Evolutionary conservation across 2,888 invertebrate genomes (phyloP), one percentile per base, ranked within the genome.

Genomic region (Girardia tigrina): DNA sequence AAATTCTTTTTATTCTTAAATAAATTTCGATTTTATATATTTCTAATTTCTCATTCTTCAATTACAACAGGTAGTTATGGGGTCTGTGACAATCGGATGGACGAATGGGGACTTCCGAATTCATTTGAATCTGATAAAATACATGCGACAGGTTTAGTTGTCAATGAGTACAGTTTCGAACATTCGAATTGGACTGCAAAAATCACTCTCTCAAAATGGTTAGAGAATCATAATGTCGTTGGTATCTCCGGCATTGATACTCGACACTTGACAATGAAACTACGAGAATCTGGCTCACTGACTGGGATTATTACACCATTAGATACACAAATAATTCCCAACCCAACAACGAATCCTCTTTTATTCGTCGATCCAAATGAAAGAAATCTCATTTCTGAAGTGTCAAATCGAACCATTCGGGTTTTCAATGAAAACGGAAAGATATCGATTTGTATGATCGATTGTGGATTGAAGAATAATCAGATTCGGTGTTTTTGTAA

Each of bases 401-500:
- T 78, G 12, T 75, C 77, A 4, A 42, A 73, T n/a, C 77, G 81
- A 89, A 85, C 86, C 80, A 83, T 88, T 0, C 86, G 86, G 79
- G 79, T 80, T 0, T 93, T 88, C 82, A 92, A 93, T 84, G 85
- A 87, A 1, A 83, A 84, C 0, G 93, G 92, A 0, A 86, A 86
- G 73, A 88, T 91, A 0, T 89, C 89, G 78, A 90, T 98, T 79
- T 88, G 92, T 81, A 91, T 90, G 0, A 87, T 99, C 0, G 95
- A 99, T 83, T 97, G 94, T 85, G 98, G 98, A 0, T 85, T 97
- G 78, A 99, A 99, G 85, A 89, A 90, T 84, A 97, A 98, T 85
- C 98, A 98, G 86, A 87, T 99, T 29, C 29, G 76, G 2, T 76
- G 74, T 27, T 70, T 76, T 14, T 27, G 26, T 16, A 26, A 75